Conservation (phyloP, 2,113 vertebrate species). For the Nerophis ophidion region DNA sequence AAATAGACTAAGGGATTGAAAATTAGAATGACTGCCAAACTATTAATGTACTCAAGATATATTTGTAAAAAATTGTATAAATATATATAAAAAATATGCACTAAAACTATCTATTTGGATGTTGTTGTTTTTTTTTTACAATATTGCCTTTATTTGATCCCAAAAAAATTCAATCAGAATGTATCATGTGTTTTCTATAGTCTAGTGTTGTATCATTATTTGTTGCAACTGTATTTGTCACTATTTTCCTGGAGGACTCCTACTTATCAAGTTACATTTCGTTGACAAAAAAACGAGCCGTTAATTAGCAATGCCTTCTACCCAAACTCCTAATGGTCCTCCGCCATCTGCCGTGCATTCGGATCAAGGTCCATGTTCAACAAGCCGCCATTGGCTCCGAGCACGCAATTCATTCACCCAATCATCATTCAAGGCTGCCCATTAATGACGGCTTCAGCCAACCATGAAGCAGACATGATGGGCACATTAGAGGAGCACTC, state of each 20-base stretch:
- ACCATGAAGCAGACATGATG: constrained; percentile 63
- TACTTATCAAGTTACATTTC: neutral
- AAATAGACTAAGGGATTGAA: neutral
- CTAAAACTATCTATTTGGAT: too few species aligned
- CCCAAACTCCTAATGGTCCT: neutral
- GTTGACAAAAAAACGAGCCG: neutral
- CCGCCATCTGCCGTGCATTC: constrained; percentile 1
- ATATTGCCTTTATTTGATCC: too few species aligned
- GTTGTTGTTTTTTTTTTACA: too few species aligned
- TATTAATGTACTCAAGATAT: too few species aligned
- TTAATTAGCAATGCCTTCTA: neutral
- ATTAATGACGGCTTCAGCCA: constrained; percentile 57
- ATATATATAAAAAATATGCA: too few species aligned
- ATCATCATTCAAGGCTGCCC: constrained; percentile 32
- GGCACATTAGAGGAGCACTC: constrained; percentile 50
- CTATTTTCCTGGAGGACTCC: too few species aligned
- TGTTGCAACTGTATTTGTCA: too few species aligned
- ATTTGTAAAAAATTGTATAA: too few species aligned
- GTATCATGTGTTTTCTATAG: too few species aligned
- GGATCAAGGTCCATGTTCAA: constrained; percentile 22
- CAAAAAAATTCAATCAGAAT: too few species aligned
- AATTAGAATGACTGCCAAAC: too few species aligned
- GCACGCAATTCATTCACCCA: constrained; percentile 55
- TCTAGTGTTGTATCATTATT: too few species aligned
- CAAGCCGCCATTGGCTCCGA: constrained; percentile 36